Base-by-base conservation (phyloP, 1,140 invertebrate species). In the Drosophila rhopaloa region DNA sequence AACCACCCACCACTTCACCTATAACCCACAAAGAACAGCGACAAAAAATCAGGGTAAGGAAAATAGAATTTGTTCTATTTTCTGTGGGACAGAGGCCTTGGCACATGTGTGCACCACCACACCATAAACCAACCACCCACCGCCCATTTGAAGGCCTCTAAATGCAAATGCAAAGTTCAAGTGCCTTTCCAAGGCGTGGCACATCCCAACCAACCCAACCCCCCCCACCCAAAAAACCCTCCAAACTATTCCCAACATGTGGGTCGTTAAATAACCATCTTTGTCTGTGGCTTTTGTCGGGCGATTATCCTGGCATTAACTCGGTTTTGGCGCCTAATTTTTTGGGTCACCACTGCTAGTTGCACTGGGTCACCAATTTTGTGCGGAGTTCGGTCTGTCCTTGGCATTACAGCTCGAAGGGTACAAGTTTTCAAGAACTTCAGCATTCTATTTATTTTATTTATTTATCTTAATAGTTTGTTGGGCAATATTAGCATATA, bases 81-180 rank as follows among this genome's bases (percentile, higher is more conserved):
- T 70, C 53, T 71, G 68, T 58, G 66, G 66, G 29, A 74, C 44
- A 53, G 56, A 48, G 65, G 67, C 70, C 70, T 73, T 73, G 61
- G 67, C 62, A 50, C 38, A 74, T 41, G 50, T 67, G 43, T 72
- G 50, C 50, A 32, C n/a, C 46, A 35, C 54, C 57, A 43, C 19
- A 24, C 14, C 24, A 24, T 4, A 24, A 24, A 41, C 27, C 47
- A 59, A 10, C 60, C 59, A 47, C 57, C 32, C 14, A 44, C 43
- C 55, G 24, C 14, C 59, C 50, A 47, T 44, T 29, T 59, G 76
- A 79, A 81, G 82, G 83, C 83, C 81, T 76, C 72, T 46, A 53
- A 77, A 77, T 74, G 71, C 60, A 71, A 83, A 83, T 88, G 83
- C 83, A 88, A 86, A 86, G 83, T 88, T 86, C 83, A 88, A 88